phyloP scores from a whole-genome alignment of 2,797 vertebrate genomes.

The Geotrypetes seraphini region DNA sequence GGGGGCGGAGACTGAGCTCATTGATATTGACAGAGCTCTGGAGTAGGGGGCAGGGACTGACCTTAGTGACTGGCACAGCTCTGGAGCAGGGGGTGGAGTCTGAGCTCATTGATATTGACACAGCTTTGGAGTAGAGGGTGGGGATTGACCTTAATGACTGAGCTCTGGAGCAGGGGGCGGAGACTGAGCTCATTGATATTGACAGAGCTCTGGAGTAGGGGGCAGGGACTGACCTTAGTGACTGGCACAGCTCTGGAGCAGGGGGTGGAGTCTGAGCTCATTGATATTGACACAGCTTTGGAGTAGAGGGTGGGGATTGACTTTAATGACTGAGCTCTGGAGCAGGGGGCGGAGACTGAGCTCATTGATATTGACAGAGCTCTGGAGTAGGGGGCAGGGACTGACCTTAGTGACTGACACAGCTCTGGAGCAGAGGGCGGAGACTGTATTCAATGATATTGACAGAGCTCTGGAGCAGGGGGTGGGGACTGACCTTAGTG shows the following conservation, averaged over 20 bases:
- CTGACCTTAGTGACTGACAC: neutral
- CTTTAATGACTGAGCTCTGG: accelerated
- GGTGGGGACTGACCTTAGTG: neutral
- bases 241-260: too few species aligned
- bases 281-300: accelerated
- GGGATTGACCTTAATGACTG: neutral
- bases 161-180: accelerated
- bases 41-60: neutral
- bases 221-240: accelerated
- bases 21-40: accelerated
- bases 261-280: neutral
- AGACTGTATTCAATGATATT: neutral
- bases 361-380: too few species aligned
- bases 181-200: neutral
- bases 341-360: accelerated
- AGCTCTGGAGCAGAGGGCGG: too few species aligned
- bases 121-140: too few species aligned
- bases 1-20: neutral
- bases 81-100: accelerated
- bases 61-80: accelerated
- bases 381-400: accelerated
- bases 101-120: neutral
- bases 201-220: accelerated
- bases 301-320: neutral
- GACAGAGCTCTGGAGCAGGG: too few species aligned